Base-by-base conservation (phyloP, 2,113 vertebrate genomes). In the Phyllostomus discolor region DNA sequence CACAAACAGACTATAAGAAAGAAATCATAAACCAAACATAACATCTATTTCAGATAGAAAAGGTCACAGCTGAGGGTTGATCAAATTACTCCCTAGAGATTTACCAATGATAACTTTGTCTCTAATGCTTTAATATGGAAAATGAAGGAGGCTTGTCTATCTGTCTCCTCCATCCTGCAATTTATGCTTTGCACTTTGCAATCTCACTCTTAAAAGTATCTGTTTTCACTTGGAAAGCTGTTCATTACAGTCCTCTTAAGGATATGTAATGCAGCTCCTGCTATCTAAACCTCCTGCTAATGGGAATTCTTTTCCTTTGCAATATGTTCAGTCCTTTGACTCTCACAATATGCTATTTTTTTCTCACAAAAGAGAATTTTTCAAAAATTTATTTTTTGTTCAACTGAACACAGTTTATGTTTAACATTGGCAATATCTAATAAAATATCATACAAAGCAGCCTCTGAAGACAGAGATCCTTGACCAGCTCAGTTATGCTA, bases 141-240 rank as follows among this genome's bases (percentile, higher is more conserved):
- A 97, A 86, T 0, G 7, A 85, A 95, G 84, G 28, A n/a, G 7
- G 43, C 85, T 54, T 67, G 33, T 84, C 91, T 91, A 1, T 62
- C 46, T 92, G 48, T 28, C 22, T n/a, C 41, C n/a, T 96, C 52
- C 69, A 67, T 41, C 85, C 87, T 75, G 31, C 67, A 90, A 41
- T 86, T 67, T 59, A 33, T 14, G 9, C 57, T 87, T 76, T 31
- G 79, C 31, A 76, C 76, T 59, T 46, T 20, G 64, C 22, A 41
- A 8, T 57, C 66, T 50, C 48, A 0, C 89, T 93, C 66, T 69
- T 89, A 31, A 54, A 66, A 94, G 90, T 96, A 48, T 96, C 86
- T 87, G 28, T 94, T 98, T 94, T 50, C 93, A 69, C 78, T 91
- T 82, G 41, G 83, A 98, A 97, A 76, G 54, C 93, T 96, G 94